Base-by-base conservation (phyloP, 2,113 vertebrate species). In the Chroicocephalus ridibundus region DNA sequence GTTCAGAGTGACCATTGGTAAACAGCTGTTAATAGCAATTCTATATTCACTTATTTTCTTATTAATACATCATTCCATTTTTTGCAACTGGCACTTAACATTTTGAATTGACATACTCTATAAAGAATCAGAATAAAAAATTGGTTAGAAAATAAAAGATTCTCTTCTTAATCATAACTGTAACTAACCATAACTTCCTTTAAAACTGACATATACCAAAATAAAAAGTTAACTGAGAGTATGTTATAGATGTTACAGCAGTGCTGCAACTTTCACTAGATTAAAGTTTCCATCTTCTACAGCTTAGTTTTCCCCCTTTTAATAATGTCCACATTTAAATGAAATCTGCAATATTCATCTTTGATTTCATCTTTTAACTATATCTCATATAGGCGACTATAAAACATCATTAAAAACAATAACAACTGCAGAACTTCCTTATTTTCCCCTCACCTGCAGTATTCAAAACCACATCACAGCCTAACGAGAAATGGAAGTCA, bases 401-500 rank as follows among this genome's bases (percentile, higher is more conserved):
- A 86, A 83, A 92, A 65, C 46, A 65, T 26, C 8, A 40, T 62
- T 79, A 36, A 12, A 15, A 79, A 84, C 55, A 80, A 49, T 21
- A 72, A 18, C 8, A 85, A 49, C 26, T 84, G 32, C 47, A 75
- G 69, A 94, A 92, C 83, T 93, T 94, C 90, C 88, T 93, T 91
- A 78, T 96, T 95, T 86, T 86, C 61, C 64, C 26, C 65, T 96
- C 88, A 95, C 72, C 96, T 97, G 79, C 40, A 86, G 64, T 72
- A 80, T 38, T 75, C 49, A 86, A 96, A 96, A 88, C 94, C 94
- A 94, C 77, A 93, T 71, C 86, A 93, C 61, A 94, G 65, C 49
- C 47, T 84, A 89, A 91, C 0, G 21, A 94, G 75, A 92, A 96
- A 95, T 71, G 69, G 96, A 96, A 96, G 94, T 71, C 64, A 94